Percentiles rank a stretch among this genome's conserved stretches.
phyloP scores from a whole-genome alignment of 37 sponge, comb jelly and placozoan species.

The Dysidea cf. avara region DNA sequence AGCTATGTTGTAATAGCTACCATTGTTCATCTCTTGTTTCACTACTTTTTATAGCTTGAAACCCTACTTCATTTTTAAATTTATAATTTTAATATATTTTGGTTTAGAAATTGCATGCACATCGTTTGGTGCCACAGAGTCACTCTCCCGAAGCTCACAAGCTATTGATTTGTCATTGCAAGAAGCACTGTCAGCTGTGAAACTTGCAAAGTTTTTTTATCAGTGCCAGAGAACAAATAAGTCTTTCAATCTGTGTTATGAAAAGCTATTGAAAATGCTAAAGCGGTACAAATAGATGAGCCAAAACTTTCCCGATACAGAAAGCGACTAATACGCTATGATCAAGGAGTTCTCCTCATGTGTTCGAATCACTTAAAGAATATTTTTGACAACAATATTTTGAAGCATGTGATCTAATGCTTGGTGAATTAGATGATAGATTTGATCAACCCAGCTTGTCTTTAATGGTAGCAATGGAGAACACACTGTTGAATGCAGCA shows the following conservation, averaged over 20 bases:
- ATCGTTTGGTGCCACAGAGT: neutral
- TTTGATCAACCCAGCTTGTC: constrained; percentile 47
- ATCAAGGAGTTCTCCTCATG: constrained; percentile 32
- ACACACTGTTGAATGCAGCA: constrained; percentile 33
- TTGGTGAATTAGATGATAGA: constrained; percentile 22
- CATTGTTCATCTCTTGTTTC: too few relatives aligned
- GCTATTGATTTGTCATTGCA: neutral
- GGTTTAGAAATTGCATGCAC: neutral
- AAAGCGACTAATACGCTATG: constrained; percentile 36
- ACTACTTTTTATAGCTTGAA: too few relatives aligned
- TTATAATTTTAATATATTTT: too few relatives aligned
- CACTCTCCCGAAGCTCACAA: neutral
- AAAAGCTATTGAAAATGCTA: neutral
- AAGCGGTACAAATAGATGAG: constrained; percentile 6
- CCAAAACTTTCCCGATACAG: constrained; percentile 53
- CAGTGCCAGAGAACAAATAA: neutral
- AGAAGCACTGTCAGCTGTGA: constrained; percentile 20
- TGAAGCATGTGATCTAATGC: constrained; percentile 58
- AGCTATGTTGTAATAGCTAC: too few relatives aligned
- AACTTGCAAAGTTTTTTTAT: constrained; percentile 30
- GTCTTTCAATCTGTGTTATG: neutral
- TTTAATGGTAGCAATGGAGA: too few relatives aligned
- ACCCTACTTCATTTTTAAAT: too few relatives aligned
- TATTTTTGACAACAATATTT: constrained; percentile 41
- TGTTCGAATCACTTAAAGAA: constrained; percentile 12